phyloP scores from a whole-genome alignment of 2,113 vertebrate genomes.

The Cyrtonyx montezumae region DNA sequence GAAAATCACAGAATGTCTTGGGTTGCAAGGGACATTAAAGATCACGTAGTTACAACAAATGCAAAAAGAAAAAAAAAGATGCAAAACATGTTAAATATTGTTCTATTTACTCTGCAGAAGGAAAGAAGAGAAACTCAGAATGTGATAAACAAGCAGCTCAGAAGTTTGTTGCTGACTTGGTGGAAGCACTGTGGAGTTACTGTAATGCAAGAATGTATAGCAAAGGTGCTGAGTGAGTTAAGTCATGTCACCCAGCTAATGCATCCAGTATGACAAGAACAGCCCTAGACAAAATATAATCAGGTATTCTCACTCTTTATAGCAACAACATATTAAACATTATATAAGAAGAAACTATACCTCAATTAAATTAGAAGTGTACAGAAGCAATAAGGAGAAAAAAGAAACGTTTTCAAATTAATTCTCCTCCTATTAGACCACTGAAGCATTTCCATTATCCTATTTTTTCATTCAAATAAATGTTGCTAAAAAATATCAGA shows the following conservation, averaged over 20 bases:
- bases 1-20: background rate
- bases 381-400: background rate
- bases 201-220: background rate
- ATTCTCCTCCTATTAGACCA: background rate
- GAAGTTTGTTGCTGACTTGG: background rate
- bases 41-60: background rate
- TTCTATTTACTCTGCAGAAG: background rate
- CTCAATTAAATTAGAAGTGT: background rate
- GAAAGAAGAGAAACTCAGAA: background rate
- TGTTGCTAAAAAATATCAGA: background rate
- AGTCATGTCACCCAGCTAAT: conserved; percentile 27
- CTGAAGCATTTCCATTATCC: background rate
- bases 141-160: background rate
- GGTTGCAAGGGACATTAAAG: background rate
- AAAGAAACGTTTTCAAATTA: background rate
- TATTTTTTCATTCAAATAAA: background rate
- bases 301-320: background rate
- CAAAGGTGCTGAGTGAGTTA: background rate
- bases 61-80: background rate
- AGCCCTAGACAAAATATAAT: background rate
- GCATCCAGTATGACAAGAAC: background rate
- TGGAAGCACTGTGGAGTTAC: background rate
- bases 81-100: background rate
- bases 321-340: background rate
- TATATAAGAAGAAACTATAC: background rate